phyloP scores from a whole-genome alignment of 2,797 vertebrate species.

The Hemitrygon akajei region DNA sequence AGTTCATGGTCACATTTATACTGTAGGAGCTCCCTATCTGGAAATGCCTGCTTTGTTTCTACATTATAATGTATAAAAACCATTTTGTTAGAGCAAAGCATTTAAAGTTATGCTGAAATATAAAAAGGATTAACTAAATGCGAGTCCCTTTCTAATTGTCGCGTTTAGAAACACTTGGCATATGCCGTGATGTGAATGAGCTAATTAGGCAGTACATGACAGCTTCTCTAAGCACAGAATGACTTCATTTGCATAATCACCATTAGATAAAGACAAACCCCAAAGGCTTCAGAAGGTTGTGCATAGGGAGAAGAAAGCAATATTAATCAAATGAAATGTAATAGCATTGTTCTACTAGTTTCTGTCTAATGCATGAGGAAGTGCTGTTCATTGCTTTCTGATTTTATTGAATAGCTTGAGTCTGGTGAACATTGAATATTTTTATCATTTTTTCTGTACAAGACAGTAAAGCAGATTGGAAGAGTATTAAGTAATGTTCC shows the following conservation, averaged over 20 bases:
- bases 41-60: too few relatives aligned
- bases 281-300: background rate
- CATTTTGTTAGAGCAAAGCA: too few relatives aligned
- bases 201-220: background rate
- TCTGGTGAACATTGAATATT: background rate
- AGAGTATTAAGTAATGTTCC: constrained; percentile 1
- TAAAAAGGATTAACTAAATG: too few relatives aligned
- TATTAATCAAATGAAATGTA: background rate
- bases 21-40: too few relatives aligned
- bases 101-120: too few relatives aligned
- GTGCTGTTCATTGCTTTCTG: background rate
- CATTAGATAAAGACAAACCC: background rate
- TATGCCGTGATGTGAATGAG: background rate
- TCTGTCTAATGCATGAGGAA: background rate
- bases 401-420: background rate
- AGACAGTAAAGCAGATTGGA: constrained; percentile 16
- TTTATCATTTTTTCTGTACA: background rate
- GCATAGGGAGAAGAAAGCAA: background rate
- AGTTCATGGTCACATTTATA: too few relatives aligned
- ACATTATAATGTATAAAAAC: too few relatives aligned
- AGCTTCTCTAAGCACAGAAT: background rate
- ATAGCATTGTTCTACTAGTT: background rate
- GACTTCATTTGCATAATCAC: background rate
- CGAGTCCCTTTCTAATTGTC: background rate
- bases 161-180: background rate